These are phyloP conservation scores for Mechanitis messenoides DNA, from an alignment of 2,888 invertebrate genomes.

Conservation along the genomic window DNA sequence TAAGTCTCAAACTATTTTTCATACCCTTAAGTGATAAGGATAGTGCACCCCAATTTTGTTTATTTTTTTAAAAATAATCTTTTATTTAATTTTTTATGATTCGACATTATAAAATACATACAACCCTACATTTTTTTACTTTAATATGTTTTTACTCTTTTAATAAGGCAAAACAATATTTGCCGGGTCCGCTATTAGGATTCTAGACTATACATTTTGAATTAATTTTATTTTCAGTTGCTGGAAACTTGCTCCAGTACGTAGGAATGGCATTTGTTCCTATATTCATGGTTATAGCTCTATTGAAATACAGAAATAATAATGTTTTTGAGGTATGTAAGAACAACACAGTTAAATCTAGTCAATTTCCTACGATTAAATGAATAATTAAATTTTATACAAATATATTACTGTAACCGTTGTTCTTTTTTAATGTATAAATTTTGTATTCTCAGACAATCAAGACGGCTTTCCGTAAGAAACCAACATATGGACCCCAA, in stretches of 20 bases:
- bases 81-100: too few relatives aligned
- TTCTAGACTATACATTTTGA: background rate
- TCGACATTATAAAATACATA: too few relatives aligned
- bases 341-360: background rate
- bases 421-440: background rate
- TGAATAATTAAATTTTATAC: too few relatives aligned
- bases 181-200: too few relatives aligned
- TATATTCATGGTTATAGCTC: constrained; percentile 47
- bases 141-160: too few relatives aligned
- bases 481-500: constrained; percentile 67
- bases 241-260: constrained; percentile 58
- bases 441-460: constrained; percentile 54
- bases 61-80: too few relatives aligned
- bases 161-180: too few relatives aligned
- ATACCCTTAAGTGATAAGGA: too few relatives aligned
- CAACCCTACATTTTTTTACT: too few relatives aligned
- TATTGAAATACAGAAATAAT: constrained; percentile 58
- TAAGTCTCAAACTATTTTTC: too few relatives aligned
- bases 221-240: constrained; percentile 46
- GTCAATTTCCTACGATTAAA: background rate
- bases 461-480: constrained; percentile 61
- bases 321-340: constrained; percentile 44
- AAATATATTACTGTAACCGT: background rate
- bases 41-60: too few relatives aligned
- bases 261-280: constrained; percentile 62